These are phyloP conservation scores for Nansenia antarctica DNA, from an alignment of 2,113 vertebrate genomes.

Conservation along the genomic window DNA sequence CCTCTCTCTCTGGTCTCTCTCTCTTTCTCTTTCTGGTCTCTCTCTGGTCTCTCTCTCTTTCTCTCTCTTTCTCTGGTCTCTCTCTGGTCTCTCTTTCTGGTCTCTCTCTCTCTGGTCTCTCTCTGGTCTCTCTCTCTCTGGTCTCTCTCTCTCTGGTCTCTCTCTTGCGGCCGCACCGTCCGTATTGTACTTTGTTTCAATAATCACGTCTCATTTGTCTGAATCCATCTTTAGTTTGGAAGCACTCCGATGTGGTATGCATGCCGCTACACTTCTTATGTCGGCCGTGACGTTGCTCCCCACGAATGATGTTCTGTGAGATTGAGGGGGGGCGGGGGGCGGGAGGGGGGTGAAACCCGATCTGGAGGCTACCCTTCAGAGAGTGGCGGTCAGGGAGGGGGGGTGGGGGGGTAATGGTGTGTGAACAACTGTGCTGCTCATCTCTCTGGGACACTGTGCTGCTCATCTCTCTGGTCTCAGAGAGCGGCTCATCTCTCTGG, in stretches of 20 bases:
- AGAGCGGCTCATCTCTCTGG: too few relatives aligned
- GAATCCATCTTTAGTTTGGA: neutral
- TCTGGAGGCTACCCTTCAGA: conserved; percentile 27
- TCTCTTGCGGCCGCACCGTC: neutral
- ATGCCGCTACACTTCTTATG: conserved; percentile 37
- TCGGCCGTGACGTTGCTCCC: conserved; percentile 36
- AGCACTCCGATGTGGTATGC: conserved; percentile 7
- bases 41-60: too few relatives aligned
- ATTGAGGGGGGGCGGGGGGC: conserved; percentile 38
- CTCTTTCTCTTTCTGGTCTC: too few relatives aligned
- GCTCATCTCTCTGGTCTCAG: too few relatives aligned
- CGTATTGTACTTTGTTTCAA: neutral
- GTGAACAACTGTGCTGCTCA: conserved; percentile 56
- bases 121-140: too few relatives aligned
- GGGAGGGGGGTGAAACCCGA: conserved; percentile 38
- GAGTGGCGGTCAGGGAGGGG: too few relatives aligned
- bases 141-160: conserved; percentile 1
- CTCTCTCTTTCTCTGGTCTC: too few relatives aligned
- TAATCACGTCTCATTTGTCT: neutral
- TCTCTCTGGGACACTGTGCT: conserved; percentile 23
- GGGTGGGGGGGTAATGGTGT: conserved; percentile 58
- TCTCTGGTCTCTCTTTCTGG: too few relatives aligned
- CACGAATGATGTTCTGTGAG: conserved; percentile 32
- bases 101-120: too few relatives aligned
- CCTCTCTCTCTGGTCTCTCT: too few relatives aligned